Evolutionary conservation across 2,888 invertebrate species (phyloP).

Genomic region (Eupithecia abbreviata): DNA sequence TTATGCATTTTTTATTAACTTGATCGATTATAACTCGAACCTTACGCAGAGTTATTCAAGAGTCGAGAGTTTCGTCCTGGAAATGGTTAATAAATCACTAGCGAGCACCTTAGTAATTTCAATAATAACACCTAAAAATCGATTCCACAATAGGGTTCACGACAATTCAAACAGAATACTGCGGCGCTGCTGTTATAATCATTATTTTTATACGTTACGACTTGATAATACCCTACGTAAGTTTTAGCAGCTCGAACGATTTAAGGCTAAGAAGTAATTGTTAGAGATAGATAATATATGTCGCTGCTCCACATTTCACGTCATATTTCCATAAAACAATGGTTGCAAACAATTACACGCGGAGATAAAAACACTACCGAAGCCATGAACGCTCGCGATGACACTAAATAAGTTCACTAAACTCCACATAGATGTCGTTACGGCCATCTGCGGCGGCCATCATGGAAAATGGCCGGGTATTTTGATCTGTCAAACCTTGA

Average conservation of each 20-base stretch:
- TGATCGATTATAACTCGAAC: constrained; percentile 71
- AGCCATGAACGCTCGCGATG: constrained; percentile 70
- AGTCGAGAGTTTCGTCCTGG: constrained; percentile 50
- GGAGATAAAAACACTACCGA: constrained; percentile 59
- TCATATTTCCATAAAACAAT: constrained; percentile 73
- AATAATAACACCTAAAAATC: constrained; percentile 84
- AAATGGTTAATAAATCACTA: constrained; percentile 69
- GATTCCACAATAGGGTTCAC: constrained; percentile 79
- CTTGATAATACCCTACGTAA: constrained; percentile 46
- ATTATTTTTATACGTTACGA: constrained; percentile 73
- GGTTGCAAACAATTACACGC: constrained; percentile 70
- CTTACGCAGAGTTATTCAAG: constrained; percentile 45
- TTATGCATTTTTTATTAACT: constrained; percentile 82
- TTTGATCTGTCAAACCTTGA: constrained; percentile 64
- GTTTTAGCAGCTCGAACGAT: constrained; percentile 49
- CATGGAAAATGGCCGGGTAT: constrained; percentile 77
- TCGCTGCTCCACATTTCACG: constrained; percentile 61
- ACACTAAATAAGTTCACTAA: constrained; percentile 73
- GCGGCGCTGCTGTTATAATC: constrained; percentile 72
- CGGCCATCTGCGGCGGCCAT: constrained; percentile 67
- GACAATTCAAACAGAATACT: constrained; percentile 78
- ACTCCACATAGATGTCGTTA: constrained; percentile 75
- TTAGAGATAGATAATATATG: constrained; percentile 52
- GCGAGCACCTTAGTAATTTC: constrained; percentile 80
- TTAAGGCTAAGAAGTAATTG: constrained; percentile 46